Base-by-base conservation (phyloP, 2,888 invertebrate species). In the Odontothrips loti region DNA sequence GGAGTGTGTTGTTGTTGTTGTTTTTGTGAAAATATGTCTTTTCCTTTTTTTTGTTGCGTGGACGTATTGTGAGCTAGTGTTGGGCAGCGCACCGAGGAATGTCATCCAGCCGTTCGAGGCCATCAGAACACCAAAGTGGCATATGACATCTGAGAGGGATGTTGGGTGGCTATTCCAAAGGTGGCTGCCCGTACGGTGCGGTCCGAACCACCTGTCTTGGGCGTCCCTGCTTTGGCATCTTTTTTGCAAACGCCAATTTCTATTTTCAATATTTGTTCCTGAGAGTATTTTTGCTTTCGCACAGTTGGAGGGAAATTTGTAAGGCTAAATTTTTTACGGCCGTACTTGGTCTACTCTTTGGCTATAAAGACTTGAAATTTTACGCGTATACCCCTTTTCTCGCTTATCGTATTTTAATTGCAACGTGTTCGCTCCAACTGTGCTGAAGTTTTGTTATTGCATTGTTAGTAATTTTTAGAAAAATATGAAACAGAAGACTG, bases 401-500 rank as follows among this genome's bases (percentile, higher is more conserved):
- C 34, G 34, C 34, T 43, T 43, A 43, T 43, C 34, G 6, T 43
- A 43, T 6, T 43, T 58, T 58, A 58, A 43, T 43, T 4, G 34
- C 34, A 43, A 43, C 34, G 34, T 75, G 12, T 12, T 75, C 27
- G 58, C 68, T 75, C 68, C 68, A 75, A 8, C 68, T 75, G 68
- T 75, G 27, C 68, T 27, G 9, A 75, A 75, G 68, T 75, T 75
- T 75, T 75, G 68, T 75, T 75, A 27, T 75, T 75, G 68, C 68
- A 75, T 75, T 75, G 27, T 75, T 75, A 75, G 68, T 75, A 27
- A 23, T 75, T 27, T 23, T 75, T 75, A 75, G 68, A 75, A 75
- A 75, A 75, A 27, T 75, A 75, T 27, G 68, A 75, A 75, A 27
- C 68, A 75, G 68, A 75, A 75, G 68, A 75, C 68, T 75, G 68